phyloP scores from a whole-genome alignment of 2,888 invertebrate genomes.

The Philhelius pedissequus region DNA sequence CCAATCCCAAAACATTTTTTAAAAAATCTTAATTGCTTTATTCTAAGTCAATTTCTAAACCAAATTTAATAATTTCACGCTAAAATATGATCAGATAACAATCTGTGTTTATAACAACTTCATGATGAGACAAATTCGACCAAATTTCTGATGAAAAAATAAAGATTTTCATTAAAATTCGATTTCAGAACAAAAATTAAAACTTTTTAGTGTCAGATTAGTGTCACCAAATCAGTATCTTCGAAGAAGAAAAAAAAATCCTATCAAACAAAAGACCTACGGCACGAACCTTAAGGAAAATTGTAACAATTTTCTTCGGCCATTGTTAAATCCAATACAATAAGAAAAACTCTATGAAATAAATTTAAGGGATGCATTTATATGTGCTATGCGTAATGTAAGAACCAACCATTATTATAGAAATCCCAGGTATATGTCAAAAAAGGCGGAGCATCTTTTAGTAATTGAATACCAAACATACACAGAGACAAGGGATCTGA shows the following conservation, averaged over 20 bases:
- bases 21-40: background rate
- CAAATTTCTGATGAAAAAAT: background rate
- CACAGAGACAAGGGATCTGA: background rate
- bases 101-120: background rate
- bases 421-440: constrained; percentile 24
- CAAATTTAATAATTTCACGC: constrained; percentile 43
- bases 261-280: constrained; percentile 43
- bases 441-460: constrained; percentile 63
- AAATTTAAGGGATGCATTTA: constrained; percentile 1
- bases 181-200: constrained; percentile 15
- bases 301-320: constrained; percentile 38
- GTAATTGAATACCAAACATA: constrained; percentile 62
- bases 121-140: constrained; percentile 37
- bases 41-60: background rate
- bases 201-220: constrained; percentile 60
- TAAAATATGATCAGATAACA: constrained; percentile 23
- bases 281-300: constrained; percentile 47
- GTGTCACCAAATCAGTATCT: constrained; percentile 38
- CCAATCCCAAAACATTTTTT: too few species aligned
- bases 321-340: constrained; percentile 18
- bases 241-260: background rate
- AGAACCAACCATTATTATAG: background rate
- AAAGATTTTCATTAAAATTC: background rate
- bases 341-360: background rate
- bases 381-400: too few species aligned